Percentiles rank a stretch among this genome's conserved stretches.
These are phyloP conservation scores for Trididemnum miniatum DNA, from an alignment of 23 tunicate genomes.

Conservation along the genomic window DNA sequence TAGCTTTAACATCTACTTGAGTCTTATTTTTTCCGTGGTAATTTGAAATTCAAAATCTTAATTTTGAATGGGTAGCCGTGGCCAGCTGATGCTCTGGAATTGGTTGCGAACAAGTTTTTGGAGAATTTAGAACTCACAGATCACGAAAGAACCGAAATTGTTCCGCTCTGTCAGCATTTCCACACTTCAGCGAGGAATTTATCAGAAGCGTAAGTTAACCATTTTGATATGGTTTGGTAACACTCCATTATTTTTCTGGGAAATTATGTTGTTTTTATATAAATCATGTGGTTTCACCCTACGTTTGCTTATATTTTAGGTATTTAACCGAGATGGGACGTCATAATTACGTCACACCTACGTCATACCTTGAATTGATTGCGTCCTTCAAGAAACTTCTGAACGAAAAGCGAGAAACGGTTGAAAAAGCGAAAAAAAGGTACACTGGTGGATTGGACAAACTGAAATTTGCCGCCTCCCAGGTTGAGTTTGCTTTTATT, in stretches of 20 bases:
- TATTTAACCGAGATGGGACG: conserved; percentile 92
- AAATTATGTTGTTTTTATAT: too few species aligned
- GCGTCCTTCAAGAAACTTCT: conserved; percentile 92
- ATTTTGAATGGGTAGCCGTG: conserved; percentile 86
- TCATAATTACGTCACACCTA: conserved; percentile 98
- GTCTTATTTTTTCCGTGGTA: too few species aligned
- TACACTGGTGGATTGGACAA: conserved; percentile 96
- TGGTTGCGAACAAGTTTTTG: conserved; percentile 96
- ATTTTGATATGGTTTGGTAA: too few species aligned
- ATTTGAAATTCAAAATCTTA: too few species aligned
- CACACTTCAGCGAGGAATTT: conserved; percentile 88
- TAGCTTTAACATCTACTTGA: too few species aligned
- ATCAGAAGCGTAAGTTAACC: conserved; percentile 80
- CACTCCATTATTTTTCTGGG: too few species aligned
- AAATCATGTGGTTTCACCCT: too few species aligned
- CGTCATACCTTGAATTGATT: conserved; percentile 96
- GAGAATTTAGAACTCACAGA: conserved; percentile 85
- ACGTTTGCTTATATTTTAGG: too few species aligned
- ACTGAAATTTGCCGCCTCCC: conserved; percentile 87
- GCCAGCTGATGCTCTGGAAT: conserved; percentile 99
- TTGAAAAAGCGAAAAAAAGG: conserved; percentile 72
- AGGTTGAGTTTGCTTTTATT: too few species aligned
- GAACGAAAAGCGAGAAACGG: conserved; percentile 82
- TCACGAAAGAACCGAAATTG: conserved; percentile 88
- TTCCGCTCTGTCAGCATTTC: conserved; percentile 97